Percentiles rank a stretch among this genome's conserved stretches.
These are phyloP conservation scores for Sebastes cheni DNA, from an alignment of 2,797 vertebrate species.

Conservation along the genomic window DNA sequence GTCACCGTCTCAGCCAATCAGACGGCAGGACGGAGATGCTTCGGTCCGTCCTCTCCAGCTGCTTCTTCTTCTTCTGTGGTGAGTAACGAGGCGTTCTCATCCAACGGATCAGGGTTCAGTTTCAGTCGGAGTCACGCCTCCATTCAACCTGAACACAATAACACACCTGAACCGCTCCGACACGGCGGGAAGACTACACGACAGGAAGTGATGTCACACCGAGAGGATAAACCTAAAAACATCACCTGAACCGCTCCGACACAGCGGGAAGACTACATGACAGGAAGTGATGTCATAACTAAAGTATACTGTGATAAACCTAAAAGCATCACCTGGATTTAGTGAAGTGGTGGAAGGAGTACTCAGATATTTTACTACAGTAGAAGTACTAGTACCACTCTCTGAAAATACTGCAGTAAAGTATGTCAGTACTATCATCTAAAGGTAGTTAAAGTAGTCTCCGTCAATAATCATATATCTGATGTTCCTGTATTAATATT, in stretches of 20 bases:
- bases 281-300: no score
- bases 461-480: neutral
- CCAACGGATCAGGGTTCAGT: neutral
- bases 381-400: neutral
- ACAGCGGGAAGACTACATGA: no score
- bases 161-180: neutral
- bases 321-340: no score
- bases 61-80: constrained; percentile 43
- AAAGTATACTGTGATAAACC: no score
- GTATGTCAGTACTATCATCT: no score
- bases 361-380: neutral
- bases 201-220: no score
- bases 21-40: neutral
- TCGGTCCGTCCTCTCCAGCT: constrained; percentile 16
- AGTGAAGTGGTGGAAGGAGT: no score
- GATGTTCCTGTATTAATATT: no score
- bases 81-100: neutral
- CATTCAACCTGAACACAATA: neutral
- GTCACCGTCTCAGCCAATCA: neutral
- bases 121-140: constrained; percentile 23
- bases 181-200: no score
- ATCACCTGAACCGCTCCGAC: neutral
- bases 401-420: no score
- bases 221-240: no score
- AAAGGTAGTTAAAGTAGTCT: no score